Percentiles rank a stretch among this genome's conserved stretches.
phyloP scores from a whole-genome alignment of 2,113 vertebrate species.

The Elgaria multicarinata region DNA sequence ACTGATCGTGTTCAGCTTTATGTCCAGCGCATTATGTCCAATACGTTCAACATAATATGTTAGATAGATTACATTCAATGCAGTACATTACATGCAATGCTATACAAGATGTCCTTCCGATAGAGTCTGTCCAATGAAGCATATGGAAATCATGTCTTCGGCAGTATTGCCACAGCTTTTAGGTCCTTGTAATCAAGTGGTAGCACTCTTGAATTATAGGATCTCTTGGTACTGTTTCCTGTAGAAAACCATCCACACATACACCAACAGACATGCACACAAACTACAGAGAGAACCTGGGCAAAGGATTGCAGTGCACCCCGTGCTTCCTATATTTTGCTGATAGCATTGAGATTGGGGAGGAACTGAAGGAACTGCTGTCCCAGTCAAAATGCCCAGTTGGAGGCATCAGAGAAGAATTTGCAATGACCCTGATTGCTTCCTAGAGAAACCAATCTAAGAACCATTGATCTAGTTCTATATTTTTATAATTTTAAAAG shows the following conservation, averaged over 20 bases:
- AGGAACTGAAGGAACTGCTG: not conserved
- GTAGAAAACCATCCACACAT: not conserved
- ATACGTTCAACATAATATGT: not conserved
- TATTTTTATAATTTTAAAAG: not conserved
- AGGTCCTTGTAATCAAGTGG: not conserved
- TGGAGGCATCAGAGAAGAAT: not conserved
- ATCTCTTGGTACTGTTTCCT: slow-evolving; percentile 1
- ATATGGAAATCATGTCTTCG: slow-evolving; percentile 23
- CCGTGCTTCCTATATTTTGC: not conserved
- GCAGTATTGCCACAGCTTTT: not conserved
- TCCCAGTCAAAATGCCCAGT: not conserved
- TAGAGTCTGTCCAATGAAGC: slow-evolving; percentile 20
- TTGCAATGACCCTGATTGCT: not conserved
- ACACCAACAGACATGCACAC: not conserved
- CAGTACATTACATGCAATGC: not conserved
- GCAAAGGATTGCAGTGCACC: not conserved
- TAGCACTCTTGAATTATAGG: not conserved
- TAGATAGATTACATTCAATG: slow-evolving; percentile 23
- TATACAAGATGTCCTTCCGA: slow-evolving; percentile 18
- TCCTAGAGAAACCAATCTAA: not conserved
- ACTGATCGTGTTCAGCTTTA: slow-evolving; percentile 17
- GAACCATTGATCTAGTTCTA: not conserved
- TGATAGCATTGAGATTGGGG: not conserved
- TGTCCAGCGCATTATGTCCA: slow-evolving; percentile 30
- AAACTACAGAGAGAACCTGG: not conserved